Evolutionary conservation across 2,888 invertebrate species (phyloP), one percentile per base, ranked within the genome.

Genomic region (Platycheirus rosarum): DNA sequence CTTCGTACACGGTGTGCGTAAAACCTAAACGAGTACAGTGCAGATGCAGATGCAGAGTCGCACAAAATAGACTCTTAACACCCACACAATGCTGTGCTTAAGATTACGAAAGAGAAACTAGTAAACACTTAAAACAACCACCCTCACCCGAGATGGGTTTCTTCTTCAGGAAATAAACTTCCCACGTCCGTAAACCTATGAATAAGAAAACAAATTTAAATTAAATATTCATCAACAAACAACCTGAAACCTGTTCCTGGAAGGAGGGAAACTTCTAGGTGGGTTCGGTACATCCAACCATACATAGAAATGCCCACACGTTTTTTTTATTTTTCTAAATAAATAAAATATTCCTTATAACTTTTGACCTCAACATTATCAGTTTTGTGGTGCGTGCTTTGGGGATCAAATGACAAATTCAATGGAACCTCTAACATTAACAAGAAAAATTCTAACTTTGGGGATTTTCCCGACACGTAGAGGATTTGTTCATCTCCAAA

Each of bases 361-460:
- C 57, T 77, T 71, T 37, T 73, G 66, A 77, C 69, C 75, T 69
- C 5, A 44, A 6, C 9, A 37, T 44, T 37, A 51, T 68, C 32
- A 53, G 9, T 8, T 29, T 29, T 53, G 35, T 65, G 63, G 69
- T 75, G 69, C 69, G 75, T 70, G 79, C 63, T 68, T 70, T 57
- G 69, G 51, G 69, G 79, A 80, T 80, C 69, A 69, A 69, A 80
- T 80, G 53, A 75, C 69, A 75, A 74, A 57, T 69, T 20, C 5
- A 44, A 57, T 40, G 11, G 16, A 51, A 18, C 87, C 86, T 88
- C 87, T 87, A 70, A 60, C 69, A 55, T 51, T 60, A 29, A 53
- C 42, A 7, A 7, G 8, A 32, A 32, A 32, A 26, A 26, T n/a
- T n/a, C n/a, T n/a, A n/a, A n/a, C n/a, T n/a, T n/a, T n/a, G n/a